Conservation (phyloP, 2,113 vertebrate genomes). For the Casuarius casuarius region DNA sequence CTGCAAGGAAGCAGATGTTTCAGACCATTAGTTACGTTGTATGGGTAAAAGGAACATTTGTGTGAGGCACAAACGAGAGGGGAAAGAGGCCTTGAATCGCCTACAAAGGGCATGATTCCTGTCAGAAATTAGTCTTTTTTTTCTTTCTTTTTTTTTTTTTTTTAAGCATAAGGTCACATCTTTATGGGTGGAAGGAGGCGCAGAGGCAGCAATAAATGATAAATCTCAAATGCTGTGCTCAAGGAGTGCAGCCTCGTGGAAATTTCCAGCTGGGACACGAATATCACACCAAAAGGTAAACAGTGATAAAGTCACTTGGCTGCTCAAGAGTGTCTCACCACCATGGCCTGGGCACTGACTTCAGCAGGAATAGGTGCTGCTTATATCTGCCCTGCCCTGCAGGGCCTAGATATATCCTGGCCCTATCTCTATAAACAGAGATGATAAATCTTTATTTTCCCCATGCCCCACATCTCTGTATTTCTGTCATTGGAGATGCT, state of each 20-base stretch:
- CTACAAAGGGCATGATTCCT: neutral
- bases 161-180: neutral
- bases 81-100: fast-evolving
- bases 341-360: neutral
- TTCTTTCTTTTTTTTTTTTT: neutral
- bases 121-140: neutral
- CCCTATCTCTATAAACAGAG: neutral
- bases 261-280: conserved; percentile 32
- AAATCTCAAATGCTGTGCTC: neutral
- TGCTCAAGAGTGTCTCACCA: fast-evolving
- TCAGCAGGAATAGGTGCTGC: neutral
- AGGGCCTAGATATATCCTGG: no score
- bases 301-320: neutral
- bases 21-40: neutral
- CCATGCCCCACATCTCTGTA: neutral
- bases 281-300: neutral
- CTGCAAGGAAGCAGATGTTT: conserved; percentile 3
- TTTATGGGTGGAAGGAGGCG: neutral
- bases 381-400: neutral
- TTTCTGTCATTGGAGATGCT: fast-evolving
- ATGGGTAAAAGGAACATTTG: neutral
- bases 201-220: neutral
- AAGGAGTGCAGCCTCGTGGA: neutral
- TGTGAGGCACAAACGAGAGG: neutral
- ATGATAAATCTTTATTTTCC: neutral